Percentiles rank a stretch among this genome's conserved stretches.
phyloP scores from a whole-genome alignment of 2,797 vertebrate species.

The Apodemus agrarius region DNA sequence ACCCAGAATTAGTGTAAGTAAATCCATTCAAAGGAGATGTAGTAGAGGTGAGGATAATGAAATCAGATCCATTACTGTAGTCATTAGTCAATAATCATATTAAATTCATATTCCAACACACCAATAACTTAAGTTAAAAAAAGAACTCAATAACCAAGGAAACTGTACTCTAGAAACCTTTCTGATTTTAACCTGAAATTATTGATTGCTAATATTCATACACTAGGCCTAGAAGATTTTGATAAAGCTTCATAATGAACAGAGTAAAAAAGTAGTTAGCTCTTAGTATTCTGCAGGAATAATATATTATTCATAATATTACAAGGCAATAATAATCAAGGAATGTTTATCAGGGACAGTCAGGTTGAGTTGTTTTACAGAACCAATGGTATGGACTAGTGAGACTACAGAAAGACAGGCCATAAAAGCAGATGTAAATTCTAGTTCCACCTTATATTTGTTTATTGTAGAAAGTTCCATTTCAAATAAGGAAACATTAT shows the following conservation, averaged over 20 bases:
- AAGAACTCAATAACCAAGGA: neutral
- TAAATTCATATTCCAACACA: neutral
- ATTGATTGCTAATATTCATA: neutral
- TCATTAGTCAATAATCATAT: neutral
- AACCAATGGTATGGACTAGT: neutral
- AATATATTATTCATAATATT: neutral
- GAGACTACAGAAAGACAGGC: neutral
- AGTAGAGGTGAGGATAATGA: neutral
- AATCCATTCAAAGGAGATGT: neutral
- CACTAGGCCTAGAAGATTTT: neutral
- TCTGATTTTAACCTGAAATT: neutral
- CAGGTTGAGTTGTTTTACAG: neutral
- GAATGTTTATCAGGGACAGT: neutral
- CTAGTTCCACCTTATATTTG: neutral
- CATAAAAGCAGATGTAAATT: neutral
- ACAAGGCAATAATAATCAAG: neutral
- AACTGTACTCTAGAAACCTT: neutral
- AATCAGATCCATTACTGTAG: neutral
- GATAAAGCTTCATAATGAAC: neutral
- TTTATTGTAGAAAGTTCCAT: neutral
- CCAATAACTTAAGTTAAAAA: neutral
- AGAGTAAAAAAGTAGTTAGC: neutral
- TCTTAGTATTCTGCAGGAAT: neutral
- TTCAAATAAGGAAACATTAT: neutral
- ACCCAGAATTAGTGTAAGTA: neutral